Conservation (phyloP, 2,888 invertebrate species). For the Phyllotreta cruciferae region DNA sequence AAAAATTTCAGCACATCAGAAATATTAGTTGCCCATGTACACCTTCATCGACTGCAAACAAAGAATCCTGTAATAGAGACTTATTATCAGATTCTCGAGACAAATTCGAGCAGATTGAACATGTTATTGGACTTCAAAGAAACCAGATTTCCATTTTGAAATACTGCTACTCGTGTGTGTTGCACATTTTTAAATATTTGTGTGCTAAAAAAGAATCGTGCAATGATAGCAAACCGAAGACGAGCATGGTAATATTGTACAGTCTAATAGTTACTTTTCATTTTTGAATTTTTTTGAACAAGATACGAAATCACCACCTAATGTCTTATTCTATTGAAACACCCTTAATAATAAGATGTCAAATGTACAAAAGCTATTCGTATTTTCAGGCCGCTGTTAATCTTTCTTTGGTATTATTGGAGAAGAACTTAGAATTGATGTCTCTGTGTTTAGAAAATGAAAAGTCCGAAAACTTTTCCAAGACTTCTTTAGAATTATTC, state of each 20-base stretch:
- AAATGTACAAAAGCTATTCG: neutral
- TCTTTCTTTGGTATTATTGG: constrained; percentile 60
- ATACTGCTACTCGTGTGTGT: constrained; percentile 60
- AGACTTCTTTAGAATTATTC: constrained; percentile 62
- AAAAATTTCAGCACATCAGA: constrained; percentile 23
- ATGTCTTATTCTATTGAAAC: neutral
- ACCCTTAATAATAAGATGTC: neutral
- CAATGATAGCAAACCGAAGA: constrained; percentile 45
- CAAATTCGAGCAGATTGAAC: constrained; percentile 41
- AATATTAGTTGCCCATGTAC: constrained; percentile 15
- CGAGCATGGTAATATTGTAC: constrained; percentile 39
- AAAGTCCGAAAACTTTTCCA: constrained; percentile 65
- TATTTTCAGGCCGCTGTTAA: constrained; percentile 63
- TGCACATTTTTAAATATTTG: constrained; percentile 54
- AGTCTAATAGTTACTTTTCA: neutral
- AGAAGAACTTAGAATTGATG: constrained; percentile 63
- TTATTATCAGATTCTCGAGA: constrained; percentile 27
- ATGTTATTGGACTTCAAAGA: constrained; percentile 48
- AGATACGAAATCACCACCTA: no score
- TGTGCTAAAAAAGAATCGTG: constrained; percentile 48
- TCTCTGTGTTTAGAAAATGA: constrained; percentile 63
- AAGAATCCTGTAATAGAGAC: constrained; percentile 28
- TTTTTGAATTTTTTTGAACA: neutral
- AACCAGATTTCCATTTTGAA: constrained; percentile 61
- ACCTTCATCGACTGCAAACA: constrained; percentile 29